phyloP scores from a whole-genome alignment of 2,113 vertebrate genomes.

The Chaetops frenatus region DNA sequence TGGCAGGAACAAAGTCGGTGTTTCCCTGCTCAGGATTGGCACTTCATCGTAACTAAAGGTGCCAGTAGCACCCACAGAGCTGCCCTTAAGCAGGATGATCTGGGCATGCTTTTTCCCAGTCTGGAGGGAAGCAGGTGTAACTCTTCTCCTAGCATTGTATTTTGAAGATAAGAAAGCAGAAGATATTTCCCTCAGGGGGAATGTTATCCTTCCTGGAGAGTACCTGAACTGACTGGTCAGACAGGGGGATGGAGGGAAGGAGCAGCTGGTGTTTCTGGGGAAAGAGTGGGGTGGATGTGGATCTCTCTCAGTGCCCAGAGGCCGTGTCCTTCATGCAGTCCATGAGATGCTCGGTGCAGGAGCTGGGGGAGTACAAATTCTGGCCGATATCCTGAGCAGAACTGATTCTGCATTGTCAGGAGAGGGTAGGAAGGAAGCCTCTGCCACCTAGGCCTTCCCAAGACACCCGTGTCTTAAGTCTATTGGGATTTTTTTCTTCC shows the following conservation, averaged over 20 bases:
- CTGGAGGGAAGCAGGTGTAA: background rate
- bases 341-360: accelerated
- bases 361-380: background rate
- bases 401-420: background rate
- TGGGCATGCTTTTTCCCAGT: background rate
- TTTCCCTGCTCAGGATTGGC: background rate
- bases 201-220: background rate
- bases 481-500: background rate
- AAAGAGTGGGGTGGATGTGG: background rate
- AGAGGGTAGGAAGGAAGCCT: background rate
- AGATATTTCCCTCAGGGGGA: background rate
- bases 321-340: background rate
- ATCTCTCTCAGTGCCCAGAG: background rate
- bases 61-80: background rate
- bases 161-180: background rate
- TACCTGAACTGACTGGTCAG: background rate
- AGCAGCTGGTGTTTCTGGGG: background rate
- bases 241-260: accelerated
- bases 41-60: background rate
- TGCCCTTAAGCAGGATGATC: background rate
- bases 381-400: background rate
- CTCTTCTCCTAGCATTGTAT: background rate
- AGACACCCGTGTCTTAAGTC: background rate
- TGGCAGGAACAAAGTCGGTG: background rate
- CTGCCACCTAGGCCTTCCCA: background rate